phyloP scores from a whole-genome alignment of 2,113 vertebrate genomes.

The Malurus cyaneus region DNA sequence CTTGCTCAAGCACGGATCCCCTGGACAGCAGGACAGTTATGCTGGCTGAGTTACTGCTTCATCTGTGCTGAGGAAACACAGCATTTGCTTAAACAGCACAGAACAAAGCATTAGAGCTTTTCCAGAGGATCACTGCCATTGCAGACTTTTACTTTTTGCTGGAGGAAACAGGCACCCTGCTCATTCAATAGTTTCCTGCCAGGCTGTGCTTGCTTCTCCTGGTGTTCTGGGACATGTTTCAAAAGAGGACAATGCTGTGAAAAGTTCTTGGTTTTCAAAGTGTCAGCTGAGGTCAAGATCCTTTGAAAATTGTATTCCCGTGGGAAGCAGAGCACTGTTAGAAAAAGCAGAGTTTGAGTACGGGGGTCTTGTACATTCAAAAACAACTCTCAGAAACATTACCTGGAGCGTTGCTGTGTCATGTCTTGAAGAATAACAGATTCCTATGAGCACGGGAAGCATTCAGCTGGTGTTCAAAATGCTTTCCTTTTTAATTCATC shows the following conservation, averaged over 20 bases:
- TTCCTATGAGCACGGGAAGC: neutral
- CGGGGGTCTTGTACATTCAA: neutral
- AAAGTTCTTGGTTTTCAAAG: slow-evolving; percentile 31
- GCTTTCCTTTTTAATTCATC: neutral
- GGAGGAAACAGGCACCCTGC: slow-evolving; percentile 2
- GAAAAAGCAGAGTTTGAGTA: neutral
- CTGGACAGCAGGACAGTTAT: fast-evolving
- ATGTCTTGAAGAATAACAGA: neutral
- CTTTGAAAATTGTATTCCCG: slow-evolving; percentile 10
- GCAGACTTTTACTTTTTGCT: slow-evolving; percentile 25
- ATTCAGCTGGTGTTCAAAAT: neutral
- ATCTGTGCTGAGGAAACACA: neutral
- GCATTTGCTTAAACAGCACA: neutral
- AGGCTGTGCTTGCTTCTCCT: neutral
- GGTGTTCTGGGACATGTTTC: slow-evolving; percentile 26
- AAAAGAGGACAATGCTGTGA: slow-evolving; percentile 32
- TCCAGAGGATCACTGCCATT: neutral
- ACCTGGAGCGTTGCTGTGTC: neutral
- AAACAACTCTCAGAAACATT: neutral
- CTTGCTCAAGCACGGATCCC: fast-evolving
- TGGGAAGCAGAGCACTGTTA: slow-evolving; percentile 19
- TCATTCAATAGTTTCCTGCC: slow-evolving; percentile 27
- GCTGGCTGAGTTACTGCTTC: neutral
- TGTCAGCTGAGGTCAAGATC: slow-evolving; percentile 19
- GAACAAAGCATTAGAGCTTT: slow-evolving; percentile 7